phyloP scores from a whole-genome alignment of 2,797 vertebrate species.

The Tauraco hartlaubi region DNA sequence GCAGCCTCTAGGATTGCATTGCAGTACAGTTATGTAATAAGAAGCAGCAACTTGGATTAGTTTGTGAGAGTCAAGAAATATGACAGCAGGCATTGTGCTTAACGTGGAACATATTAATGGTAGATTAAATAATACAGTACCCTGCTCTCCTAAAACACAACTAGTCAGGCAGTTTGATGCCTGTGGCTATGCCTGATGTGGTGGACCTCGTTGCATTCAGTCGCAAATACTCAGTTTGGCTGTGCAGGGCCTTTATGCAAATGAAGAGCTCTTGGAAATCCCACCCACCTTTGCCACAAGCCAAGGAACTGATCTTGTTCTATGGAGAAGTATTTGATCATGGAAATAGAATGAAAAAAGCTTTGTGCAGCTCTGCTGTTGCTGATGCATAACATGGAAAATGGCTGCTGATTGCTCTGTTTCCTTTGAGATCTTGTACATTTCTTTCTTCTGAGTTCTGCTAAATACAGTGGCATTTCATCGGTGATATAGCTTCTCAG shows the following conservation, averaged over 20 bases:
- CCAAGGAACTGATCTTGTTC: background rate
- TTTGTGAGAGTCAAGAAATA: slow-evolving; percentile 24
- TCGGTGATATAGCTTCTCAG: background rate
- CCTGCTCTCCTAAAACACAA: background rate
- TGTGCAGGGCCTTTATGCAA: background rate
- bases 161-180: background rate
- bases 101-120: slow-evolving; percentile 37
- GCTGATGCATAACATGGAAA: background rate
- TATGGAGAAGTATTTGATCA: background rate
- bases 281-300: background rate
- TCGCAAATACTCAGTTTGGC: background rate
- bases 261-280: background rate
- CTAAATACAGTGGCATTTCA: background rate
- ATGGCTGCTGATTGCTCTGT: background rate
- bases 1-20: background rate
- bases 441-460: background rate
- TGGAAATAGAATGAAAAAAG: background rate
- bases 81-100: slow-evolving; percentile 41
- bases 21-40: slow-evolving; percentile 37
- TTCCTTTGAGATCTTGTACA: background rate
- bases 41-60: background rate
- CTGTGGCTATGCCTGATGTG: background rate
- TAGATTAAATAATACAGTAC: slow-evolving; percentile 42
- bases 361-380: background rate
- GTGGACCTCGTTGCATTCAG: background rate